Evolutionary conservation across 2,113 vertebrate genomes (phyloP).

Genomic region (Potamarius usumacintae): DNA sequence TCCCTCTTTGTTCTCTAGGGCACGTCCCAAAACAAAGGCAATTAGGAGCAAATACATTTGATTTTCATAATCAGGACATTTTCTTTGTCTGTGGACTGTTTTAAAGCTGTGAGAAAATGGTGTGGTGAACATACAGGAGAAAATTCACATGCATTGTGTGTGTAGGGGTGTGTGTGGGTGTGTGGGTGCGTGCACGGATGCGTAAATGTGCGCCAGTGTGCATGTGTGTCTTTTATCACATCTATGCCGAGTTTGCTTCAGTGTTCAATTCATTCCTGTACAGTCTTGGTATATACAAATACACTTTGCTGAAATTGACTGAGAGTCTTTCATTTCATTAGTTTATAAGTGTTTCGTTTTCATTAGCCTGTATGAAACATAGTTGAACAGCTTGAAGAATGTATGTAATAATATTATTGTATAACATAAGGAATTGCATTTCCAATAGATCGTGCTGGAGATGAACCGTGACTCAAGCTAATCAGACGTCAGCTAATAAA

Average conservation of each 20-base stretch:
- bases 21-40: constrained; percentile 63
- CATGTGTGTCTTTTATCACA: constrained; percentile 45
- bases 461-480: neutral
- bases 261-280: neutral
- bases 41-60: constrained; percentile 58
- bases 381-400: neutral
- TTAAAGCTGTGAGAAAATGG: neutral
- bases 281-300: neutral
- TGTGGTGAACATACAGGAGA: neutral
- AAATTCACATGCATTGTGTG: neutral
- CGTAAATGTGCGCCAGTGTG: neutral
- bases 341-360: neutral
- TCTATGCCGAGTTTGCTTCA: neutral
- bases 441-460: neutral
- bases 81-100: constrained; percentile 29
- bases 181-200: constrained; percentile 25
- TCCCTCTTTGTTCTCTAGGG: constrained; percentile 65
- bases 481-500: constrained; percentile 18
- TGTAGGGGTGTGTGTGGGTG: constrained; percentile 22
- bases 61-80: constrained; percentile 52
- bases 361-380: neutral
- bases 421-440: neutral
- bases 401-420: neutral
- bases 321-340: neutral
- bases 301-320: neutral